Evolutionary conservation across 2,113 vertebrate genomes (phyloP), one percentile per base, ranked within the genome.

Genomic region (Solea solea): DNA sequence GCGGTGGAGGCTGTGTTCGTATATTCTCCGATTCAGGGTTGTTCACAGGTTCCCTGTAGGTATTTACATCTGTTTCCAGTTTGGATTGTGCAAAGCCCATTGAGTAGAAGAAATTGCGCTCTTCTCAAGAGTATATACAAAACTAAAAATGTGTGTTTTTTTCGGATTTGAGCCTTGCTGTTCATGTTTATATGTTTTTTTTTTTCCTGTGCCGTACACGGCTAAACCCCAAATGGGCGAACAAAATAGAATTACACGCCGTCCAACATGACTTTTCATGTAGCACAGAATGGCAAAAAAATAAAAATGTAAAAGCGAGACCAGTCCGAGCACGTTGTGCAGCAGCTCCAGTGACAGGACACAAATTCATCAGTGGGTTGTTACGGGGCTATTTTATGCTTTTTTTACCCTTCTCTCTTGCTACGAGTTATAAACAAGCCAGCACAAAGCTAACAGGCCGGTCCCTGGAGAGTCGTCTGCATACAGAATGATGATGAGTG

Each of bases 401-500:
- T 76, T 59, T 75, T 58, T 63, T 56, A 61, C 50, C 21, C 52
- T 53, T 63, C 64, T 85, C 65, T 41, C 57, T 58, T 0, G 66
- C 80, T 78, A 45, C 73, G 68, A 81, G 77, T 78, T 84, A 89
- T 84, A 89, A 89, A 90, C 82, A 78, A 84, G 81, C 62, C 68
- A 75, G 81, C 74, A 75, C 74, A 75, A 84, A 89, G 78, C 86
- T 79, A 85, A 89, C 79, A 76, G 70, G 82, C 74, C 42, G 71
- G 41, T 85, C 83, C 80, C 88, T 2, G 25, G 82, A 88, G 89
- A 81, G 42, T 79, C 34, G 74, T 80, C 64, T 78, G 89, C 76
- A 85, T 83, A 89, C 86, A 89, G 88, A 91, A 88, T 53, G 83
- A 72, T 69, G 81, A 86, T 86, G 73, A 87, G 83, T 88, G 86